Conservation (phyloP, 2,797 vertebrate genomes). For the Platalea minor region DNA sequence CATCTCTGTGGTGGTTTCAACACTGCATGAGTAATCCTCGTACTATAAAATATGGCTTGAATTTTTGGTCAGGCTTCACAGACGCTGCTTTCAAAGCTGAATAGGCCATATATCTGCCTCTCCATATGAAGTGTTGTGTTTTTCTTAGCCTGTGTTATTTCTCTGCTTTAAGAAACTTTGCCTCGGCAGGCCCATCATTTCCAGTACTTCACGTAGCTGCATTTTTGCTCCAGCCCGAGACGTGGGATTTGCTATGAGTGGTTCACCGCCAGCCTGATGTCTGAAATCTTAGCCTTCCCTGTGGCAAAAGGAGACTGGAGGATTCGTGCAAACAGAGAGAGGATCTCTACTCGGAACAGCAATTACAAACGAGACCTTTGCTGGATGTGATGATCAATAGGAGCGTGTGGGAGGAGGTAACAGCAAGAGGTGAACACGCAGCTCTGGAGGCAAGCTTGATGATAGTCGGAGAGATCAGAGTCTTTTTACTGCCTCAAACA, state of each 20-base stretch:
- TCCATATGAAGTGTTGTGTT: neutral
- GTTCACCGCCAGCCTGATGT: neutral
- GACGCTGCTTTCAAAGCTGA: neutral
- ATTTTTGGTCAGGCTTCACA: neutral
- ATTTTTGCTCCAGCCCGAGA: neutral
- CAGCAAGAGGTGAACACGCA: neutral
- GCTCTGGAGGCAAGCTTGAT: neutral
- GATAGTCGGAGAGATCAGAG: neutral
- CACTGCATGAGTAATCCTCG: neutral
- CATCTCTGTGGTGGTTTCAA: neutral
- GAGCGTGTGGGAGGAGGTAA: neutral
- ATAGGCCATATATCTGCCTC: neutral
- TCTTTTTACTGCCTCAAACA: neutral
- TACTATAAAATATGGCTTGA: neutral
- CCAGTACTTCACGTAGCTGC: neutral
- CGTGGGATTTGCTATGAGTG: neutral
- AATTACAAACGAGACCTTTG: conserved; percentile 11
- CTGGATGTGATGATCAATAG: neutral
- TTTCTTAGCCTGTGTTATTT: neutral
- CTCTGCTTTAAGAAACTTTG: neutral
- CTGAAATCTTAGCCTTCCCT: neutral
- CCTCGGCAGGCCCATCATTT: neutral
- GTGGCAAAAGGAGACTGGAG: neutral
- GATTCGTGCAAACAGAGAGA: neutral
- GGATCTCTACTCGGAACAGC: neutral